A percentile compares a stretch with the other conserved stretches of the same genome.
Evolutionary conservation across 1,140 invertebrate genomes (phyloP).

Genomic region (Phthorimaea operculella): DNA sequence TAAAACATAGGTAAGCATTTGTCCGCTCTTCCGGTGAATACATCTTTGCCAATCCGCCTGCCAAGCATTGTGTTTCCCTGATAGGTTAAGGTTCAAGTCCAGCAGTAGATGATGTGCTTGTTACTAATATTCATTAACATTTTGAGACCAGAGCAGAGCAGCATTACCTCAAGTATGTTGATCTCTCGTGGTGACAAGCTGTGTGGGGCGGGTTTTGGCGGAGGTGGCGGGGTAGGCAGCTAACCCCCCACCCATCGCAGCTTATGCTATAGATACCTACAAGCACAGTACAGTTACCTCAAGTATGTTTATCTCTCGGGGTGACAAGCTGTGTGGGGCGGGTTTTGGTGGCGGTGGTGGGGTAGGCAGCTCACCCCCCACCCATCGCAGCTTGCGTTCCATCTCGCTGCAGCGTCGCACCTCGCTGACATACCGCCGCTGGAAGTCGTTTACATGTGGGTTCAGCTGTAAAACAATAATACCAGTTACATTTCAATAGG

Average conservation of each 20-base stretch:
- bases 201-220: slow-evolving; percentile 37
- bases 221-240: slow-evolving; percentile 59
- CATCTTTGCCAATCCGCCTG: no score
- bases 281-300: slow-evolving; percentile 53
- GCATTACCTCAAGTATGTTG: slow-evolving; percentile 52
- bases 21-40: no score
- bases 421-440: slow-evolving; percentile 76
- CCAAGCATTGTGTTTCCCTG: no score
- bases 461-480: slow-evolving; percentile 61
- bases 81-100: no score
- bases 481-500: no score
- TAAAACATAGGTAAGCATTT: no score
- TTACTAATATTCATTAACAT: no score
- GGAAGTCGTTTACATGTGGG: slow-evolving; percentile 75
- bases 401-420: slow-evolving; percentile 76
- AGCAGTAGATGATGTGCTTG: no score
- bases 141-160: no score
- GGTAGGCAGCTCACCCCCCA: slow-evolving; percentile 74
- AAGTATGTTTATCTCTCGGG: slow-evolving; percentile 51
- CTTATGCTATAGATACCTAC: slow-evolving; percentile 78
- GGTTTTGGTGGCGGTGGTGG: slow-evolving; percentile 51
- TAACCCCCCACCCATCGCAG: slow-evolving; percentile 78
- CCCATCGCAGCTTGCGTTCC: slow-evolving; percentile 75
- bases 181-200: slow-evolving; percentile 47
- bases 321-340: slow-evolving; percentile 36